Evolutionary conservation across 2,797 vertebrate genomes (phyloP).

Genomic region (Scomberomorus guttatus): DNA sequence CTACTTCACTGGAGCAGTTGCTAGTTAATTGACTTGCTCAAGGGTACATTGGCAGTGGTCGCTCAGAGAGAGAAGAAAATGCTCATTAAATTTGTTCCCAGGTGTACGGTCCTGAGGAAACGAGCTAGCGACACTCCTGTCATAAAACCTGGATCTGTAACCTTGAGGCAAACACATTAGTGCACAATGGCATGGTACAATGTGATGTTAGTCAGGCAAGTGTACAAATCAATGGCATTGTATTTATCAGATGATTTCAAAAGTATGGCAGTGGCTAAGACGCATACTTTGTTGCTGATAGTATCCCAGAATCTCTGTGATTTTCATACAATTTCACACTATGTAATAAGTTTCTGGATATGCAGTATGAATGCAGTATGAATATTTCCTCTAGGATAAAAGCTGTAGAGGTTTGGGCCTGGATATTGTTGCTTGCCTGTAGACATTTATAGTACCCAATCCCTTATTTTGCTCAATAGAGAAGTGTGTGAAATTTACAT

Average conservation of each 20-base stretch:
- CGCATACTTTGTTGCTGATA: slow-evolving; percentile 12
- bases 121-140: neutral
- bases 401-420: slow-evolving; percentile 17
- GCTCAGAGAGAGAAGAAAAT: slow-evolving; percentile 32
- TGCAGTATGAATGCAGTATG: neutral
- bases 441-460: slow-evolving; percentile 17
- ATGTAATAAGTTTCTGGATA: neutral
- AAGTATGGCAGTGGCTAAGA: slow-evolving; percentile 8
- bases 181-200: neutral
- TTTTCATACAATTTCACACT: neutral
- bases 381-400: slow-evolving; percentile 42
- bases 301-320: slow-evolving; percentile 2
- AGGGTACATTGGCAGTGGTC: slow-evolving; percentile 39
- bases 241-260: slow-evolving; percentile 34
- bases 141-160: slow-evolving; percentile 43
- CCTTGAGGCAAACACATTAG: slow-evolving; percentile 43
- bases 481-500: slow-evolving; percentile 56
- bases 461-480: neutral
- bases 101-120: slow-evolving; percentile 31
- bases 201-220: slow-evolving; percentile 17
- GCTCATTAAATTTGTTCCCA: slow-evolving; percentile 31
- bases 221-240: slow-evolving; percentile 18
- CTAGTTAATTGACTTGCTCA: slow-evolving; percentile 63
- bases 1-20: slow-evolving; percentile 42
- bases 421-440: slow-evolving; percentile 13